phyloP scores from a whole-genome alignment of 2,888 invertebrate species.

The Ochlodes sylvanus region DNA sequence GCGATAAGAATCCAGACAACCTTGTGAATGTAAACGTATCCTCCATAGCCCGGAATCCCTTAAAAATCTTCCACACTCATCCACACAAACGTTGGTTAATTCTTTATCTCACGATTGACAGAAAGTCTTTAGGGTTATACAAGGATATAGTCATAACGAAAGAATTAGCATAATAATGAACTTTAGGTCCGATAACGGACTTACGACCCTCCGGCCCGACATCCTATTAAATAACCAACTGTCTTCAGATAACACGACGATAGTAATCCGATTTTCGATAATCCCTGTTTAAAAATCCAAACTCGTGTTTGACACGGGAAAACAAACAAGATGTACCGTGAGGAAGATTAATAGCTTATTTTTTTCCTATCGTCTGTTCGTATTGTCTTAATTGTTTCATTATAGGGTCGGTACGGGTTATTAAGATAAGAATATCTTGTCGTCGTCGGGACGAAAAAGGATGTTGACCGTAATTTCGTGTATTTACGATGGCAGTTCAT shows the following conservation, averaged over 20 bases:
- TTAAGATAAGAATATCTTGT: slow-evolving; percentile 63
- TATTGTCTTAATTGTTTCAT: slow-evolving; percentile 76
- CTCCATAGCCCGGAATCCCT: too few species aligned
- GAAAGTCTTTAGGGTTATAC: background rate
- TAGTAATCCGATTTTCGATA: slow-evolving; percentile 48
- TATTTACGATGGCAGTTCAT: slow-evolving; percentile 10
- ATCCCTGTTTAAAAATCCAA: slow-evolving; percentile 63
- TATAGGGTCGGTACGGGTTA: slow-evolving; percentile 58
- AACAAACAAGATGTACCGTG: slow-evolving; percentile 67
- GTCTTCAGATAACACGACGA: slow-evolving; percentile 40
- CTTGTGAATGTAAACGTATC: too few species aligned
- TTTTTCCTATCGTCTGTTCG: slow-evolving; percentile 51
- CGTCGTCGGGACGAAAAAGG: slow-evolving; percentile 45
- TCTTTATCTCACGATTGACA: background rate
- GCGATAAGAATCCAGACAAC: too few species aligned
- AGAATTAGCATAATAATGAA: slow-evolving; percentile 37
- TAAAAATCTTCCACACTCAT: too few species aligned
- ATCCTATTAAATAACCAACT: slow-evolving; percentile 48
- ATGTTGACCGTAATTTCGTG: slow-evolving; percentile 6
- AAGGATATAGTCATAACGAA: slow-evolving; percentile 16
- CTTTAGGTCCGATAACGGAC: slow-evolving; percentile 6
- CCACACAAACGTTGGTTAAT: too few species aligned
- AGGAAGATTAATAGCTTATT: slow-evolving; percentile 70
- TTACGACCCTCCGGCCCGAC: slow-evolving; percentile 28
- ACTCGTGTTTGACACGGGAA: slow-evolving; percentile 66